phyloP scores from a whole-genome alignment of 2,113 vertebrate genomes.

The Pristiophorus japonicus region DNA sequence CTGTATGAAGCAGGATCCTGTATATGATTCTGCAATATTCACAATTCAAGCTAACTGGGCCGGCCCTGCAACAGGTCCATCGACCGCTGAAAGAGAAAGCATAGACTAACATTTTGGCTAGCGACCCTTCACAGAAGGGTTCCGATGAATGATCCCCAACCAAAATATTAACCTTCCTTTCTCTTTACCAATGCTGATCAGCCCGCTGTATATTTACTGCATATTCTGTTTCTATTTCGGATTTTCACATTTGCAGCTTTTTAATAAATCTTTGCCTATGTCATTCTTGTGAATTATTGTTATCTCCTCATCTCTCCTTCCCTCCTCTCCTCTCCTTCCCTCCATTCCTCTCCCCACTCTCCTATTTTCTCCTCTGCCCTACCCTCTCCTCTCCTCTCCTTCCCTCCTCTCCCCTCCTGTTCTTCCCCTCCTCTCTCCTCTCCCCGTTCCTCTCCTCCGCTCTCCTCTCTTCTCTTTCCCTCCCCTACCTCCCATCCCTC shows the following conservation, averaged over 20 bases:
- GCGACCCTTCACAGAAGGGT: too few species aligned
- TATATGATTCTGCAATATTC: too few species aligned
- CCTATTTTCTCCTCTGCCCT: too few species aligned
- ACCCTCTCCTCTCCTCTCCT: too few species aligned
- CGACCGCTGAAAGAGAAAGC: background rate
- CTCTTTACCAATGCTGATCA: background rate
- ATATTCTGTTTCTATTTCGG: background rate
- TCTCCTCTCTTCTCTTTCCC: too few species aligned
- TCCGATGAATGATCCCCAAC: too few species aligned
- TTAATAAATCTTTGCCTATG: background rate
- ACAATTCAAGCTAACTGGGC: background rate
- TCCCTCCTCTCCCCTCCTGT: too few species aligned
- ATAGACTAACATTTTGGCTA: too few species aligned
- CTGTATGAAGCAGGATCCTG: background rate
- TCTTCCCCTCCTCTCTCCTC: too few species aligned
- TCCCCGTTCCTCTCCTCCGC: too few species aligned
- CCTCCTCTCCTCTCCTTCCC: background rate
- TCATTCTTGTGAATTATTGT: background rate
- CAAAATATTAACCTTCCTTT: background rate
- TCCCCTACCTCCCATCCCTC: too few species aligned
- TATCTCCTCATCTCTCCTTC: background rate
- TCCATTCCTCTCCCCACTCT: too few species aligned
- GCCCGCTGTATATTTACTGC: background rate
- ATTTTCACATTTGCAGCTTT: background rate
- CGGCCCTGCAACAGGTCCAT: background rate